Base-by-base conservation (phyloP, 2,797 vertebrate genomes). In the Clarias platycephalus region DNA sequence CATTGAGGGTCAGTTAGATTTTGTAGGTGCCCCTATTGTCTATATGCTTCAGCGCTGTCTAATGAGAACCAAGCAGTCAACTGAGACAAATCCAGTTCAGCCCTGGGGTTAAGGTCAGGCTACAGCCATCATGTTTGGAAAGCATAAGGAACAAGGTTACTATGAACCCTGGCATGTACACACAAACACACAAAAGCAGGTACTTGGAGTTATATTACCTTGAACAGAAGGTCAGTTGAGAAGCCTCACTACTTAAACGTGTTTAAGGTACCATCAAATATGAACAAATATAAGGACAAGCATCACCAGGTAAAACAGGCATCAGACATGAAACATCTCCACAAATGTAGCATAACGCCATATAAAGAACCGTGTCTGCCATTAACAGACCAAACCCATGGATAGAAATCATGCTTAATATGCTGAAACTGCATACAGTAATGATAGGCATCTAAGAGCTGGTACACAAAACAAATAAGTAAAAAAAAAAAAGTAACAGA, bases 31-130 rank as follows among this genome's bases (percentile, higher is more conserved):
- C 28, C 12, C 31, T n/a, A 77, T 77, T 62, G 57, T 62, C 57
- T 60, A 31, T 70, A 57, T 80, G 49, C 67, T 83, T 80, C 24
- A 40, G 37, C 63, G 75, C 58, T 26, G 37, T 86, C 64, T 87
- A 87, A 90, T 83, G 87, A 88, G 78, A 77, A 72, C 80, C 80
- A 85, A 83, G 81, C 85, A 60, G 44, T 86, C 81, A 86, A 53
- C 80, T 85, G 81, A 84, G 85, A 87, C 75, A 71, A 76, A 64
- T 79, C 75, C 77, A 81, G 83, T 84, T 80, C 82, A 83, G 68
- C 81, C 80, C 63, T 76, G 67, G 84, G 78, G 80, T 78, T 83
- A 79, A 88, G 74, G 66, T 86, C 81, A 89, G 84, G 70, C 28
- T 60, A 82, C 75, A 26, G 66, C 34, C 53, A 80, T 86, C 66